phyloP scores from a whole-genome alignment of 2,888 invertebrate species.

The Dicyrtoma fusca region DNA sequence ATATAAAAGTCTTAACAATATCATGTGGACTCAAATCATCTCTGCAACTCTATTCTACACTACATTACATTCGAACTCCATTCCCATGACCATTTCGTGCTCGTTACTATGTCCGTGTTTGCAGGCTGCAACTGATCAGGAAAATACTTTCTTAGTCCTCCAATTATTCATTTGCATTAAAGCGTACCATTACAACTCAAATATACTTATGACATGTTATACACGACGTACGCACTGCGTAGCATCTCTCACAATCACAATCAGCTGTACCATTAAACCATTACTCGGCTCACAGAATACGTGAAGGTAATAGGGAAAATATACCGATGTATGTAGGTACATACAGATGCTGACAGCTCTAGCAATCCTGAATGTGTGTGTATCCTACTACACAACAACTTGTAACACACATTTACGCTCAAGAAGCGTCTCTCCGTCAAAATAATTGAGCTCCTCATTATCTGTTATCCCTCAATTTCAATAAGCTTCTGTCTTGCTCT shows the following conservation, averaged over 20 bases:
- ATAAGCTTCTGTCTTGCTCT: background rate
- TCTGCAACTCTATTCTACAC: background rate
- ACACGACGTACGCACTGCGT: too few species aligned
- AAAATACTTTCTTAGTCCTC: constrained; percentile 7
- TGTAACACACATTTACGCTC: too few species aligned
- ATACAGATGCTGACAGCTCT: too few species aligned
- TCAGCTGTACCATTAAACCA: too few species aligned
- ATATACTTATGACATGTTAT: too few species aligned
- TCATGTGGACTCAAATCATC: constrained; percentile 5
- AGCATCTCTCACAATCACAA: too few species aligned
- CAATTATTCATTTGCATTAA: constrained; percentile 19
- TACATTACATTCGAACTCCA: constrained; percentile 1
- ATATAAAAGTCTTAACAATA: constrained; percentile 12
- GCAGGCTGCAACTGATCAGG: background rate
- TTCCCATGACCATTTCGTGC: constrained; percentile 12
- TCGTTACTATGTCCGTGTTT: background rate
- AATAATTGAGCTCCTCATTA: constrained; percentile 22
- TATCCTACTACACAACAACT: too few species aligned
- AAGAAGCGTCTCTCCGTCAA: background rate
- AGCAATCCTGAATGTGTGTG: too few species aligned
- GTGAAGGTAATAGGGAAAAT: too few species aligned
- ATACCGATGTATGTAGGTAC: too few species aligned
- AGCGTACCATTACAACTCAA: too few species aligned
- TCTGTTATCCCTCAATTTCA: constrained; percentile 16
- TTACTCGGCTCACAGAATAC: too few species aligned